Base-by-base conservation (phyloP, 2,888 invertebrate genomes). In the Polylopha cassiicola region DNA sequence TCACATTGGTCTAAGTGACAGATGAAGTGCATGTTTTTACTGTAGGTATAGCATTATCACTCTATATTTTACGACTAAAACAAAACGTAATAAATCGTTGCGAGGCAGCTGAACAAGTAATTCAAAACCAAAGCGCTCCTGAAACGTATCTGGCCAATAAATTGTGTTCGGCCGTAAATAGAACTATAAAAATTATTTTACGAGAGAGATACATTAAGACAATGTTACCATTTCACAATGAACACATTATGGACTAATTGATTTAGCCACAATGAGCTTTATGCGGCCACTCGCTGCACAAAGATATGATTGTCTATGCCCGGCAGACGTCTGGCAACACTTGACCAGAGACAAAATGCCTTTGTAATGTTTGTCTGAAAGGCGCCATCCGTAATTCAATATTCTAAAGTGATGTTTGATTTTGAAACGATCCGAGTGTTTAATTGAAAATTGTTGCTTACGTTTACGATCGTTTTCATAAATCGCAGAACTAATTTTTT, bases 291-390 rank as follows among this genome's bases (percentile, higher is more conserved):
- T 69, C 60, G 65, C 58, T 58, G 57, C 54, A 84, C 81, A 84
- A 79, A 72, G 81, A 76, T 75, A 69, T 71, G 71, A 79, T 82
- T 84, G 82, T 84, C 80, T 82, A 80, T 71, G 61, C 53, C 49
- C 43, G 61, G 62, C 81, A 79, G 81, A 81, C 80, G 84, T 80
- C 82, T 84, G 82, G 72, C 69, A 78, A 79, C 81, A 82, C 82
- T 82, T 75, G 81, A 80, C 71, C 74, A 76, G 71, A 82, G 82
- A 84, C 84, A 84, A 84, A 84, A 84, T 84, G 82, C 61, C 84
- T 84, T 84, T 84, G 82, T 84, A 69, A 68, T 67, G 66, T 67
- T 65, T 65, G 64, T 55, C 67, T 65, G 68, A 65, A 61, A 80
- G 84, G 84, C 84, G 84, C 84, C 84, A 80, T 71, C 68, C 64